A percentile compares a stretch with the other conserved stretches of the same genome.
Evolutionary conservation across 2,113 vertebrate species (phyloP).

Genomic region (Erpornis zantholeuca): DNA sequence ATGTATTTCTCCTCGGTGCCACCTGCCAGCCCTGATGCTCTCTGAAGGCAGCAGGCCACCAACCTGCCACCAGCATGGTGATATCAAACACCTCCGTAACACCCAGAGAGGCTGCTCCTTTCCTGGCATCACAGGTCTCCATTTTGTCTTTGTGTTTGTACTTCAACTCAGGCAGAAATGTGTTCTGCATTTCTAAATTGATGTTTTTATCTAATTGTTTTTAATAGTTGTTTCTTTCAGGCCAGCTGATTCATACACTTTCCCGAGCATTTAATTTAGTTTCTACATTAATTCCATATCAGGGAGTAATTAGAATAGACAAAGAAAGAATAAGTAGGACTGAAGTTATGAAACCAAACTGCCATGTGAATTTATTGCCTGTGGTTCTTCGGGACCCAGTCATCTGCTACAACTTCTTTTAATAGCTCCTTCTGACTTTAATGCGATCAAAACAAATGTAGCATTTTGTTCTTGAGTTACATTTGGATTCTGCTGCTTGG

Average conservation of each 20-base stretch:
- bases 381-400: conserved; percentile 2
- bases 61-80: background rate
- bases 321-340: conserved; percentile 22
- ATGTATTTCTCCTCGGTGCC: background rate
- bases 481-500: background rate
- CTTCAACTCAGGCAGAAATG: background rate
- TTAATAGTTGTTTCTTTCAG: background rate
- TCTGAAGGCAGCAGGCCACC: background rate
- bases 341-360: conserved; percentile 44
- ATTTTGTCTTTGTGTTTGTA: background rate
- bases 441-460: conserved; percentile 32
- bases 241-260: background rate
- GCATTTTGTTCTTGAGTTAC: background rate
- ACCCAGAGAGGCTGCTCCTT: background rate
- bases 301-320: conserved; percentile 25
- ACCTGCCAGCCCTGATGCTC: background rate
- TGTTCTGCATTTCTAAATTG: background rate
- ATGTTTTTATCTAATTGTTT: background rate
- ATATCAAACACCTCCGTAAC: background rate
- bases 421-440: conserved; percentile 50
- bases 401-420: conserved; percentile 54
- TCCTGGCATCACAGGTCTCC: background rate
- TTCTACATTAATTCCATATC: conserved; percentile 6
- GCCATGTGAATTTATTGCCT: conserved; percentile 49
- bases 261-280: background rate